Evolutionary conservation across 2,888 invertebrate species (phyloP).

Genomic region (Machimus atricapillus): DNA sequence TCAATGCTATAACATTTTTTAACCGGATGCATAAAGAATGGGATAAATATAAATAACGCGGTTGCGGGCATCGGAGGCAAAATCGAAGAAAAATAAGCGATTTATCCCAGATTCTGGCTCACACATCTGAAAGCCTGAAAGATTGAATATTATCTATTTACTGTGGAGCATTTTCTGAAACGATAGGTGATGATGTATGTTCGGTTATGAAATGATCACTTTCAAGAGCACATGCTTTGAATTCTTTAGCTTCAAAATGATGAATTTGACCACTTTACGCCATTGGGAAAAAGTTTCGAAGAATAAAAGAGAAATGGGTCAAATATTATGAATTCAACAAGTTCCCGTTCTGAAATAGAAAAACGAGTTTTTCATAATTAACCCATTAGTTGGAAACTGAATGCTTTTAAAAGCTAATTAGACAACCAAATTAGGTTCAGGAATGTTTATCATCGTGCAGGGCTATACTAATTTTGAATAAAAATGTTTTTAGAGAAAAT

Average conservation of each 20-base stretch:
- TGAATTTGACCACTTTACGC: not conserved
- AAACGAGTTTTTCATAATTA: not conserved
- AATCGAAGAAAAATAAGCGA: not conserved
- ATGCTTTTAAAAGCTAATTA: not conserved
- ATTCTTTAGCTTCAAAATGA: slow-evolving; percentile 18
- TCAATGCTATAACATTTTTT: not conserved
- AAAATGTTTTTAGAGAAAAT: not conserved
- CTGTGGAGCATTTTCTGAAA: not conserved
- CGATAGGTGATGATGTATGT: not conserved
- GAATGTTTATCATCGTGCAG: not conserved
- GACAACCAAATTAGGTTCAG: not conserved
- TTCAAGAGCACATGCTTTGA: slow-evolving; percentile 7
- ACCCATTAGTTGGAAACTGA: not conserved
- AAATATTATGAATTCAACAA: not conserved
- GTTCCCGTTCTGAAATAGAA: not conserved
- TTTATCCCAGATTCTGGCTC: not conserved
- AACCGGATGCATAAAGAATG: not conserved
- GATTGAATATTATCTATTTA: not conserved
- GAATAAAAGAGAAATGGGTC: not conserved
- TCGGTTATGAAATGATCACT: not conserved
- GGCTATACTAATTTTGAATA: not conserved
- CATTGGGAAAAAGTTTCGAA: not conserved
- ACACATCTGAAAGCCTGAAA: not conserved
- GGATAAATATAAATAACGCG: not conserved
- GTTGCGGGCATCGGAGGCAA: not conserved